Base-by-base conservation (phyloP, 2,888 invertebrate genomes). In the Leucophenga montana region DNA sequence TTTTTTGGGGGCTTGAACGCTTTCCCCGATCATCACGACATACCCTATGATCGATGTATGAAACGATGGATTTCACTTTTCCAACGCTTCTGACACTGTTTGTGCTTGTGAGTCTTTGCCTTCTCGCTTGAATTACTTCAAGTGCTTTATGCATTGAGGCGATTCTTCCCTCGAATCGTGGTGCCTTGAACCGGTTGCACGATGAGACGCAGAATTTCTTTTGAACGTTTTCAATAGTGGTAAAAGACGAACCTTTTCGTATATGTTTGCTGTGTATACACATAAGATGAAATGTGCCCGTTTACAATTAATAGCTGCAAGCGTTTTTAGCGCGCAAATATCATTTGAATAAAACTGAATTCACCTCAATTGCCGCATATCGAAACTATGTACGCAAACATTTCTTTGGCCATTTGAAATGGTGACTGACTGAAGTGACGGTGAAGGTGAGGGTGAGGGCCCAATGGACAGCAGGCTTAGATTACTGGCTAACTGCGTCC, bases 261-360 rank as follows among this genome's bases (percentile, higher is more conserved):
- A 13, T 16, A 18, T 53, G 0, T 53, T 33, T 61, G 16, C 14
- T 33, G 31, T 59, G 16, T 9, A 16, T 61, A 61, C n/a, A 57
- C 27, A n/a, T 59, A 14, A 80, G 80, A 79, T 72, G 77, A 46
- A 73, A 70, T 74, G 80, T 66, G 57, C 22, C 11, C 20, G 70
- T 71, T 65, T 68, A 75, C 27, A 27, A 27, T 3, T 3, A 73
- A 80, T 82, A 78, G 79, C 79, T 81, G 82, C 73, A 74, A 82
- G 81, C 81, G 79, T 53, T 79, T 77, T 64, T n/a, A 53, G 14
- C 46, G 31, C 46, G 67, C 59, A 67, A 67, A 67, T 67, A 59
- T n/a, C 39, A 39, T 61, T 39, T 22, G 33, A n/a, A 61, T 39
- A 39, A 61, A 13, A 67, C 11, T 50, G 74, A 80, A 78, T 75